Conservation (phyloP, 30 jellyfish, hydroid and myxozoan species). For the Cassiopea xamachana region DNA sequence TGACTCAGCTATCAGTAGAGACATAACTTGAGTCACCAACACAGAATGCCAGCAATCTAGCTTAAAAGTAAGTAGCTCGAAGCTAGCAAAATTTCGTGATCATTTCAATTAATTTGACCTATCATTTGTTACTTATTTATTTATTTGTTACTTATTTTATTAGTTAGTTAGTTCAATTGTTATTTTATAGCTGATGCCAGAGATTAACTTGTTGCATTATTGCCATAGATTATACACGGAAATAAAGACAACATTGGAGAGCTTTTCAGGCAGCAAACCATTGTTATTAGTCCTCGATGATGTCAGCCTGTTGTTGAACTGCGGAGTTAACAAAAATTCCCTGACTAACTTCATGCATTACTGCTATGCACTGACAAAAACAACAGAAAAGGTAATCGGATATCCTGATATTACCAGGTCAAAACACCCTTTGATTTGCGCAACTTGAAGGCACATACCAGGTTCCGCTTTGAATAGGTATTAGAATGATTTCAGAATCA, state of each 20-base stretch:
- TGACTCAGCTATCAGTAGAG: too few relatives aligned
- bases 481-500: too few relatives aligned
- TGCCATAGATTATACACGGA: constrained; percentile 10
- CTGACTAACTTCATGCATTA: constrained; percentile 59
- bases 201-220: not conserved
- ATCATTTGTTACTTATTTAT: too few relatives aligned
- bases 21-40: too few relatives aligned
- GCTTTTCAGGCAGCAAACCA: constrained; percentile 10
- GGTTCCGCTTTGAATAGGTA: not conserved
- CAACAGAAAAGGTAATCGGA: not conserved
- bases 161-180: too few relatives aligned
- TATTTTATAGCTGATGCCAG: too few relatives aligned
- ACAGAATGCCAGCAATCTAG: too few relatives aligned
- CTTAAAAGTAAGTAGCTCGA: too few relatives aligned
- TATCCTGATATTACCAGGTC: not conserved
- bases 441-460: not conserved
- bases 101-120: too few relatives aligned
- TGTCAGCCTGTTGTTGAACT: constrained; percentile 8
- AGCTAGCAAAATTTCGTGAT: too few relatives aligned
- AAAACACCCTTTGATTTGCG: not conserved
- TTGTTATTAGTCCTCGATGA: constrained; percentile 37
- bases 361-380: constrained; percentile 2
- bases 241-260: not conserved
- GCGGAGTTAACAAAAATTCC: constrained; percentile 22
- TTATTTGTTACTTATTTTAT: too few relatives aligned